Conservation (phyloP, 2,797 vertebrate species). For the Tokudaia tokunoshimensis region DNA sequence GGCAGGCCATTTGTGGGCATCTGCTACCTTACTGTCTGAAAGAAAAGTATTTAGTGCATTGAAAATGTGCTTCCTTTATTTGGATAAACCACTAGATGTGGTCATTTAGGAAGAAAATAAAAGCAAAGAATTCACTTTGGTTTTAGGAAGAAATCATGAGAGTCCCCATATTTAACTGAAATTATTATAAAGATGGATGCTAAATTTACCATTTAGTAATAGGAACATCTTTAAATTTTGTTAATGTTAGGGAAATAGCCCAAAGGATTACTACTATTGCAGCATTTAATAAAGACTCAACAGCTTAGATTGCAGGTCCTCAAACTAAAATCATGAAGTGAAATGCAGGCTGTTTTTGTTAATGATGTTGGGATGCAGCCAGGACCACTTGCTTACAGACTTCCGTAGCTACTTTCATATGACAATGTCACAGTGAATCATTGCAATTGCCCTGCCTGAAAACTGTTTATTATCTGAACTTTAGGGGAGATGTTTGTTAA, state of each 20-base stretch:
- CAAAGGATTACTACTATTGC: not conserved
- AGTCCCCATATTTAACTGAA: not conserved
- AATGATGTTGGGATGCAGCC: not conserved
- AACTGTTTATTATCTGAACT: not conserved
- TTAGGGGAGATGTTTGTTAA: conserved; percentile 5
- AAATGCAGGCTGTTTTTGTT: not conserved
- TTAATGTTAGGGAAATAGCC: not conserved
- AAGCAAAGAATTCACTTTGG: not conserved
- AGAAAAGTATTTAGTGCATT: not conserved
- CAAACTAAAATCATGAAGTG: not conserved
- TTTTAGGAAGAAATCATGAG: conserved; percentile 13
- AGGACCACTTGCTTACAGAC: not conserved
- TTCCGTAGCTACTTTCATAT: not conserved
- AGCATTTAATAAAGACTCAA: not conserved
- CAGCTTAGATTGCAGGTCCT: not conserved
- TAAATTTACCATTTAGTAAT: not conserved
- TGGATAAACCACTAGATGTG: not conserved
- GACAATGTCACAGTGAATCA: not conserved
- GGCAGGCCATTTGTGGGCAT: not conserved
- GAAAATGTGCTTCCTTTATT: not conserved
- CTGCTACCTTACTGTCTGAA: not conserved
- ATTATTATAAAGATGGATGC: not conserved
- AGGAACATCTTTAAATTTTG: not conserved
- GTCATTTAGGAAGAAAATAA: not conserved
- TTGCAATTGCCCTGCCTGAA: not conserved